phyloP scores from a whole-genome alignment of 2,797 vertebrate species.

The Pangasius mekongensis region DNA sequence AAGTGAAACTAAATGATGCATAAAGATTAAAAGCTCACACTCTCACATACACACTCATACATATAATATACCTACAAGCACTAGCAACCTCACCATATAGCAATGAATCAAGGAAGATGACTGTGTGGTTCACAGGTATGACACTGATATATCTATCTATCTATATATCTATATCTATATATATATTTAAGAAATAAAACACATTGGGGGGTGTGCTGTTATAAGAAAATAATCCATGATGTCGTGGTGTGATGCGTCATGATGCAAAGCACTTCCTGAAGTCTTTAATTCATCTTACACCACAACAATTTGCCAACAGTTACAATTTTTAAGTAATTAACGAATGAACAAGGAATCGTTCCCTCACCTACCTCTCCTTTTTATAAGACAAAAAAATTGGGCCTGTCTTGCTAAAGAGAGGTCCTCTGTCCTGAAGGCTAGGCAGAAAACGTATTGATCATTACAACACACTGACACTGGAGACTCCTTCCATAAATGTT shows the following conservation, averaged over 20 bases:
- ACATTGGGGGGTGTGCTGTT: neutral
- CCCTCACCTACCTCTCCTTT: neutral
- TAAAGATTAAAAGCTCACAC: slow-evolving; percentile 2
- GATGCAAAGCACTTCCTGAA: too few relatives aligned
- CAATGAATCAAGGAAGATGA: neutral
- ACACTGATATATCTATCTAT: neutral
- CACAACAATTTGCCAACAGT: neutral
- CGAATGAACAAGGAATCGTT: neutral
- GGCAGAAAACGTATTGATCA: neutral
- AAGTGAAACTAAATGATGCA: neutral
- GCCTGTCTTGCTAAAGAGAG: neutral
- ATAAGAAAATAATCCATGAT: neutral
- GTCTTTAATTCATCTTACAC: neutral
- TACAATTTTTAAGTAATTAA: too few relatives aligned
- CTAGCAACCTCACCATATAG: neutral
- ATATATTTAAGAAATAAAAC: too few relatives aligned
- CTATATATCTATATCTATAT: too few relatives aligned
- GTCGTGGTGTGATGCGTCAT: neutral
- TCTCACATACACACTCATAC: neutral
- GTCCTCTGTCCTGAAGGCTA: neutral
- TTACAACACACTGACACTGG: too few relatives aligned
- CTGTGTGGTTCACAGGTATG: neutral
- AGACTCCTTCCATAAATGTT: neutral
- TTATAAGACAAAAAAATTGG: neutral
- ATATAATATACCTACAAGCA: neutral